Evolutionary conservation across 2,797 vertebrate genomes (phyloP).

Genomic region (Cetoscarus ocellatus): DNA sequence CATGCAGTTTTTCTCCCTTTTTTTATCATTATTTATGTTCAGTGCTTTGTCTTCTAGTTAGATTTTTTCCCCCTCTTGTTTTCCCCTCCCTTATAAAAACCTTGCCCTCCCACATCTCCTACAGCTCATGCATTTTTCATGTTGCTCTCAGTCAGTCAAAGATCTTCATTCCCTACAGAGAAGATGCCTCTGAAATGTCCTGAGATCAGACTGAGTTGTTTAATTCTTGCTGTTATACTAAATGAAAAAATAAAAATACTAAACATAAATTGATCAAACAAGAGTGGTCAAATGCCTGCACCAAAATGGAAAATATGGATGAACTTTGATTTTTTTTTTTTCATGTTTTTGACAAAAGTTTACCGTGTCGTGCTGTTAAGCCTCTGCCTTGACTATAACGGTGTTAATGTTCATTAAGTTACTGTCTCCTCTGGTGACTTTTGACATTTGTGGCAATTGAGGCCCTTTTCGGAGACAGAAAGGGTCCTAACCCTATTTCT

Average conservation of each 20-base stretch:
- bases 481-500: too few species aligned
- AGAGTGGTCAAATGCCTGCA: background rate
- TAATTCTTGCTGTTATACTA: conserved; percentile 3
- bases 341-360: too few species aligned
- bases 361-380: too few species aligned
- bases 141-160: conserved; percentile 38
- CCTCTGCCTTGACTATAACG: too few species aligned
- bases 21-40: conserved; percentile 8
- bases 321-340: too few species aligned
- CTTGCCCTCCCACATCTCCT: conserved; percentile 7
- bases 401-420: too few species aligned
- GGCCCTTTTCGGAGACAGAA: too few species aligned
- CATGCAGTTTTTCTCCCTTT: background rate
- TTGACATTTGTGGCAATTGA: too few species aligned
- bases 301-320: background rate
- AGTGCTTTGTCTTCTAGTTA: conserved; percentile 4
- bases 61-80: conserved; percentile 2
- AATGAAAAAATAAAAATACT: background rate
- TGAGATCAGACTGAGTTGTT: conserved; percentile 5
- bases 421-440: too few species aligned
- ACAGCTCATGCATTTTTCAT: conserved; percentile 68
- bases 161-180: conserved; percentile 27
- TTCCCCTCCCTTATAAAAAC: conserved; percentile 13
- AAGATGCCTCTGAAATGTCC: background rate
- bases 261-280: conserved; percentile 1